Conservation (phyloP, 1,140 invertebrate species). For the Pteromalus puparum region DNA sequence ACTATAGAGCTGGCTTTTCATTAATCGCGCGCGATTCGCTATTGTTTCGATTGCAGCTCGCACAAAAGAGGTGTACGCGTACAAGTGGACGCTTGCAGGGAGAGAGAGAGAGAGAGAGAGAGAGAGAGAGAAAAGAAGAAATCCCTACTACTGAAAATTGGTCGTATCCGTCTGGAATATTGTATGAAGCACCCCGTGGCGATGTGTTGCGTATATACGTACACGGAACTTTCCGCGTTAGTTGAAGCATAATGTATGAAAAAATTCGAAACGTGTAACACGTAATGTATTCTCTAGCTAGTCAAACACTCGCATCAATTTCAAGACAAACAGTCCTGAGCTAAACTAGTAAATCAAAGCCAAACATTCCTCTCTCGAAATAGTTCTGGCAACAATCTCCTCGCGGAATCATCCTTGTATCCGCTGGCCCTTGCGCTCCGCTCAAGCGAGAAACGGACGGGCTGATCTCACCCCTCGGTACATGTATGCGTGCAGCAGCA, state of each 20-base stretch:
- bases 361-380: too few species aligned
- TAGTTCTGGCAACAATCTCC: too few species aligned
- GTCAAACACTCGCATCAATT: too few species aligned
- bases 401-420: too few species aligned
- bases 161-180: neutral
- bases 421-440: too few species aligned
- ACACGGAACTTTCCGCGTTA: neutral
- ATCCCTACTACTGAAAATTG: constrained; percentile 6
- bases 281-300: too few species aligned
- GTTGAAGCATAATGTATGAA: too few species aligned
- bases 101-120: neutral
- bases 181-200: neutral
- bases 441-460: neutral
- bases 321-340: too few species aligned
- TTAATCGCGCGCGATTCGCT: constrained; percentile 20
- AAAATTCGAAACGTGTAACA: too few species aligned
- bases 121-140: neutral
- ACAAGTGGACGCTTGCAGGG: neutral
- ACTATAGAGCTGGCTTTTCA: neutral
- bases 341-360: too few species aligned
- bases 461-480: neutral
- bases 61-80: too few species aligned
- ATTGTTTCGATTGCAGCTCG: constrained; percentile 12
- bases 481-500: too few species aligned
- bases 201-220: neutral